Percentiles rank a stretch among this genome's conserved stretches.
These are phyloP conservation scores for Meda fulgida DNA, from an alignment of 2,797 vertebrate species.

Conservation along the genomic window DNA sequence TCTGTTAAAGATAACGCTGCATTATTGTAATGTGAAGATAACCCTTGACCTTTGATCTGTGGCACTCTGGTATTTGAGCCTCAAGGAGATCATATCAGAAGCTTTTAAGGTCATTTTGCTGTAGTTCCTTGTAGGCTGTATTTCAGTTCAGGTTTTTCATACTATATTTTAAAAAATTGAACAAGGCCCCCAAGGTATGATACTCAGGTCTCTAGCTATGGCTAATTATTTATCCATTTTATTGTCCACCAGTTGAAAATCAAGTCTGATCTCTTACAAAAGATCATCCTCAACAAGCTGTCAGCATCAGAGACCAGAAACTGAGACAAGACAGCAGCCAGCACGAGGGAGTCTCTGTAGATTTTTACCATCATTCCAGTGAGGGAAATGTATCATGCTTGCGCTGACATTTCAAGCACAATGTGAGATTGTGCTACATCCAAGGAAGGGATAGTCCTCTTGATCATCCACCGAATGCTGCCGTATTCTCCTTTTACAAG, in stretches of 20 bases:
- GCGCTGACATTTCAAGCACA: conserved; percentile 54
- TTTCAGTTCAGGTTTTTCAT: not conserved
- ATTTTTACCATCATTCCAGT: conserved; percentile 20
- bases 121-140: not conserved
- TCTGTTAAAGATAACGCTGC: not conserved
- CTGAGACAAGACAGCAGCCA: not conserved
- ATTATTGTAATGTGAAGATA: not conserved
- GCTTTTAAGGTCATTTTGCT: not conserved
- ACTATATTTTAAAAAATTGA: not conserved
- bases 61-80: not conserved
- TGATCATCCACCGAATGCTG: conserved; percentile 12
- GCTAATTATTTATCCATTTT: not conserved
- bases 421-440: conserved; percentile 46
- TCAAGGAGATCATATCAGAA: not conserved
- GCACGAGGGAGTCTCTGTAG: not conserved
- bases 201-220: not conserved
- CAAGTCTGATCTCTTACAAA: not conserved
- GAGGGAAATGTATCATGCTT: conserved; percentile 16
- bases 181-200: not conserved
- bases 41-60: conserved; percentile 11
- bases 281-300: not conserved
- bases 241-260: conserved; percentile 8
- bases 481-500: conserved; percentile 27
- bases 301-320: conserved; percentile 6
- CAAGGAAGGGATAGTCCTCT: not conserved